Evolutionary conservation across 2,113 vertebrate species (phyloP), one percentile per base, ranked within the genome.

Genomic region (Mungos mungo): DNA sequence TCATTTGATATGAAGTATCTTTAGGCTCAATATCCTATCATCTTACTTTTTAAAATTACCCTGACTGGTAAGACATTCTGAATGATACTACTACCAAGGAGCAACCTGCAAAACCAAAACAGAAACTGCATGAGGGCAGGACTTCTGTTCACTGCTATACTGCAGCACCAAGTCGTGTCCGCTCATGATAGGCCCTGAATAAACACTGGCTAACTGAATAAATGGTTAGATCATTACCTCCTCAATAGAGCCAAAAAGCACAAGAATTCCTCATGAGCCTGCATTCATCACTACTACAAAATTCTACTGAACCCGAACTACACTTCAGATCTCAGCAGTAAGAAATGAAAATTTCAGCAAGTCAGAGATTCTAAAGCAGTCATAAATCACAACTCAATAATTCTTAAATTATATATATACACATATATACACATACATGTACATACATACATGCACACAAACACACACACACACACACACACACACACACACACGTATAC

Each of bases 1-100:
- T 92, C 88, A 68, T 47, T 92, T 94, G 93, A 79, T 5, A 92
- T 65, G 33, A 93, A 88, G 3, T 52, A 38, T 71, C 57, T 84
- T 81, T 88, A 88, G 88, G 66, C 11, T 93, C 27, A 89, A 68
- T 38, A 87, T 82, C 52, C 69, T 90, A 93, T 25, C 38, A 52
- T 41, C 63, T 57, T 76, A 31, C 12, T 87, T 80, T 74, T 90
- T 27, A 57, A 81, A 84, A 85, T 63, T 81, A 80, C 16, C 25
- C 41, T 72, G 38, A 76, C 18, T 80, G 29, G 21, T 57, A 6
- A 95, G 12, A 60, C 2, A 79, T 60, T 52, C 25, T 85, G 50
- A 95, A 90, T 52, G 63, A 76, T 16, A 52, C 7, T 47, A 88
- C 19, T 77, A 31, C 12, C 11, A 15, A 96, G 5, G 2, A 95